These are phyloP conservation scores for Deilephila elpenor DNA, from an alignment of 2,888 invertebrate genomes.

Conservation along the genomic window DNA sequence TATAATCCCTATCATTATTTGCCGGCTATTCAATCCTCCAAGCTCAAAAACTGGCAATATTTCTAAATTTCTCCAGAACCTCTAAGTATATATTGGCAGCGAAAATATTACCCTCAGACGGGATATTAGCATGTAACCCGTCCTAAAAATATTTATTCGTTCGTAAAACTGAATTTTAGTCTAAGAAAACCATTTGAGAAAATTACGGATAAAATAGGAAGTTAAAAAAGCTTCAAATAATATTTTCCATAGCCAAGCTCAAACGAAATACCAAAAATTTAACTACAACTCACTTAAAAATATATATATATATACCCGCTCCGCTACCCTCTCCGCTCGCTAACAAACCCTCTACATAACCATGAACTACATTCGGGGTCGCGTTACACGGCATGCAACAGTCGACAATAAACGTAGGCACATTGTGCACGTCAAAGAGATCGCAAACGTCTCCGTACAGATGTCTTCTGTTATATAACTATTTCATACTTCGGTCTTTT, in stretches of 20 bases:
- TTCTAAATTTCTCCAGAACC: no score
- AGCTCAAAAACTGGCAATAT: no score
- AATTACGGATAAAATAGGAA: no score
- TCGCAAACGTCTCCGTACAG: conserved; percentile 37
- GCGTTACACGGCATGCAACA: conserved; percentile 38
- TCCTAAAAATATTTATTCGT: no score
- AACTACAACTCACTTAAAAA: background rate
- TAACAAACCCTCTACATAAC: conserved; percentile 34
- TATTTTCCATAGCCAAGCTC: background rate
- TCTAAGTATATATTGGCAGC: no score
- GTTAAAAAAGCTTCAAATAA: background rate
- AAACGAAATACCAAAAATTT: background rate
- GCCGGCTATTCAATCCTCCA: no score
- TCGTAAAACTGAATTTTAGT: no score
- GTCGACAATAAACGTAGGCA: conserved; percentile 31
- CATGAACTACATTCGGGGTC: conserved; percentile 49
- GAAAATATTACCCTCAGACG: no score
- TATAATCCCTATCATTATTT: no score
- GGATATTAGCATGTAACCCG: no score
- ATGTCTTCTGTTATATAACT: background rate
- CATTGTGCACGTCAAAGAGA: conserved; percentile 14
- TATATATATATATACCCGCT: conserved; percentile 37
- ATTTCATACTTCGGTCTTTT: background rate
- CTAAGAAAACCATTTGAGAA: no score
- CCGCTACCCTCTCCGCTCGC: conserved; percentile 44